phyloP scores from a whole-genome alignment of 1,140 invertebrate species.

The Maconellicoccus hirsutus region DNA sequence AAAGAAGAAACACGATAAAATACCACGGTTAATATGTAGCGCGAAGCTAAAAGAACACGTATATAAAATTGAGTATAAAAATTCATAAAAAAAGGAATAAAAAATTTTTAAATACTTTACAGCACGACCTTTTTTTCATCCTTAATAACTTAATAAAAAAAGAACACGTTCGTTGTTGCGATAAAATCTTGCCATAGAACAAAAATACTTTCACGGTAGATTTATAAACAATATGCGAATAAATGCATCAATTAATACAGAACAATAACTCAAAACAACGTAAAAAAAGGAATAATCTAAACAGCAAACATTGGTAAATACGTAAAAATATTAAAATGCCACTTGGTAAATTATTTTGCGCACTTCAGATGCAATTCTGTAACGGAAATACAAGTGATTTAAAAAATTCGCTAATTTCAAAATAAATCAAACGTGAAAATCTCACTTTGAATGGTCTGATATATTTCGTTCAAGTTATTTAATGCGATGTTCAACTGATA shows the following conservation, averaged over 20 bases:
- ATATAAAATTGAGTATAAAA: background rate
- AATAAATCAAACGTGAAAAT: background rate
- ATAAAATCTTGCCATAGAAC: background rate
- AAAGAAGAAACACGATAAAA: background rate
- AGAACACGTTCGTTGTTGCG: background rate
- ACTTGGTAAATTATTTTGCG: background rate
- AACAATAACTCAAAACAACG: background rate
- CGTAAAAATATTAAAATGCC: background rate
- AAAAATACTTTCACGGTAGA: background rate
- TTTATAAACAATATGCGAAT: background rate
- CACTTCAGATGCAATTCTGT: background rate
- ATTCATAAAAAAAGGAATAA: background rate
- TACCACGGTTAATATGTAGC: background rate
- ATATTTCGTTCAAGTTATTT: background rate
- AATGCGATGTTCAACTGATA: slow-evolving; percentile 1
- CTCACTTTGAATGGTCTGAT: slow-evolving; percentile 1
- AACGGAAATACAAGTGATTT: background rate
- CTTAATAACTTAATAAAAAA: background rate
- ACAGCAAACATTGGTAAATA: background rate
- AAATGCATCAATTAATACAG: background rate
- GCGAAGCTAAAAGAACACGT: background rate
- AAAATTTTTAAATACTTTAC: background rate
- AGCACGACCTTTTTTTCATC: background rate
- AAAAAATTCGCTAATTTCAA: background rate
- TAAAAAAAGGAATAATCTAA: background rate